Conservation (phyloP, 2,888 invertebrate genomes). For the Caenorhabditis sp. region DNA sequence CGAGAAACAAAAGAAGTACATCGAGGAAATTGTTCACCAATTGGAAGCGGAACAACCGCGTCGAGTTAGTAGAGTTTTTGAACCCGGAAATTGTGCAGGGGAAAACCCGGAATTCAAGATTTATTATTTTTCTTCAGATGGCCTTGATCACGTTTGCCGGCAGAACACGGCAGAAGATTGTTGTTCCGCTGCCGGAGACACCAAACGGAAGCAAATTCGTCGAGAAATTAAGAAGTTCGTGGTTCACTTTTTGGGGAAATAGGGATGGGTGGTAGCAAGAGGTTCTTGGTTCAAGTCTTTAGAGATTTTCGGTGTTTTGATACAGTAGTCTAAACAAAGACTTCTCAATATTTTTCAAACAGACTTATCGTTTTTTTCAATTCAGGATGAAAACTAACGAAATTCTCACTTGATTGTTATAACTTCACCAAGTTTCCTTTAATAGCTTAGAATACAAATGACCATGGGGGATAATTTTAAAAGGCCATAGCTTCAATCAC, state of each 20-base stretch:
- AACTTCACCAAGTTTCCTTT: too few relatives aligned
- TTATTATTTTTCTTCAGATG: constrained; percentile 48
- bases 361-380: too few relatives aligned
- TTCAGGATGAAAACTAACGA: too few relatives aligned
- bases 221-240: constrained; percentile 67
- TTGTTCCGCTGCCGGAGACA: constrained; percentile 64
- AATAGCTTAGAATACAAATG: too few relatives aligned
- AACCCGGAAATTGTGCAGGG: constrained; percentile 15
- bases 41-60: constrained; percentile 46
- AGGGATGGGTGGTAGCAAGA: not conserved
- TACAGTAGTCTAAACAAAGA: too few relatives aligned
- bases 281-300: too few relatives aligned
- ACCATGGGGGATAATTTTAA: too few relatives aligned
- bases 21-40: constrained; percentile 64
- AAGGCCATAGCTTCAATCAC: too few relatives aligned
- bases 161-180: constrained; percentile 68
- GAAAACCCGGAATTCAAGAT: not conserved
- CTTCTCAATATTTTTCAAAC: too few relatives aligned
- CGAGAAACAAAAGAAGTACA: constrained; percentile 70
- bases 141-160: constrained; percentile 70
- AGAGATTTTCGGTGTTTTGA: too few relatives aligned
- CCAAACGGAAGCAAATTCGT: constrained; percentile 59
- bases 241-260: not conserved
- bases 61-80: constrained; percentile 52
- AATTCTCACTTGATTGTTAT: too few relatives aligned